Percentiles rank a stretch among this genome's conserved stretches.
These are phyloP conservation scores for Drosophila ananassae DNA, from an alignment of 1,140 invertebrate genomes.

Conservation along the genomic window DNA sequence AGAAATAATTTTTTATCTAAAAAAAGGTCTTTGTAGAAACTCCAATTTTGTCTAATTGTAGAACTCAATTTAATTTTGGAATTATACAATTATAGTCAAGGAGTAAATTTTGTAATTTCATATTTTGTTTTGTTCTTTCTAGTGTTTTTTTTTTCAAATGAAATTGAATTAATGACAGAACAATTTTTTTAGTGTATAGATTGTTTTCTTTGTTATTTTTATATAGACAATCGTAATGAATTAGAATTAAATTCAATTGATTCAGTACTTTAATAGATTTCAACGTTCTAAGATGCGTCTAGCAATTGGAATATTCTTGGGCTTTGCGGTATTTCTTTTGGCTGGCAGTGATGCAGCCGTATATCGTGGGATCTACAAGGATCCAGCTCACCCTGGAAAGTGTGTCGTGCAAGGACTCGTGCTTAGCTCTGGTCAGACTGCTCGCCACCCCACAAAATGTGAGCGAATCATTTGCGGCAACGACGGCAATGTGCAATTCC, in stretches of 20 bases:
- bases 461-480: slow-evolving; percentile 11
- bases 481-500: slow-evolving; percentile 8
- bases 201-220: too few species aligned
- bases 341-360: slow-evolving; percentile 15
- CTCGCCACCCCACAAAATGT: slow-evolving; percentile 27
- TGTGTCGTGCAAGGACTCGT: slow-evolving; percentile 28
- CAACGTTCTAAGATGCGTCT: slow-evolving; percentile 21
- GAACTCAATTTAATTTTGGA: too few species aligned
- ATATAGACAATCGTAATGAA: too few species aligned
- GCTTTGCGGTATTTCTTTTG: slow-evolving; percentile 2
- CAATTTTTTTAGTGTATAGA: too few species aligned
- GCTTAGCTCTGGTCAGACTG: slow-evolving; percentile 13
- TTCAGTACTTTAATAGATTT: background rate
- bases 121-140: too few species aligned
- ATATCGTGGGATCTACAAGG: slow-evolving; percentile 15
- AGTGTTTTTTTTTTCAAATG: too few species aligned
- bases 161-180: too few species aligned
- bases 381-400: slow-evolving; percentile 35
- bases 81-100: too few species aligned
- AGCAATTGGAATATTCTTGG: background rate
- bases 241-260: background rate
- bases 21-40: too few species aligned
- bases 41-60: too few species aligned
- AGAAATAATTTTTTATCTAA: too few species aligned
- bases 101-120: too few species aligned